Evolutionary conservation across 2,113 vertebrate species (phyloP), one percentile per base, ranked within the genome.

Genomic region (Notiomystis cincta): DNA sequence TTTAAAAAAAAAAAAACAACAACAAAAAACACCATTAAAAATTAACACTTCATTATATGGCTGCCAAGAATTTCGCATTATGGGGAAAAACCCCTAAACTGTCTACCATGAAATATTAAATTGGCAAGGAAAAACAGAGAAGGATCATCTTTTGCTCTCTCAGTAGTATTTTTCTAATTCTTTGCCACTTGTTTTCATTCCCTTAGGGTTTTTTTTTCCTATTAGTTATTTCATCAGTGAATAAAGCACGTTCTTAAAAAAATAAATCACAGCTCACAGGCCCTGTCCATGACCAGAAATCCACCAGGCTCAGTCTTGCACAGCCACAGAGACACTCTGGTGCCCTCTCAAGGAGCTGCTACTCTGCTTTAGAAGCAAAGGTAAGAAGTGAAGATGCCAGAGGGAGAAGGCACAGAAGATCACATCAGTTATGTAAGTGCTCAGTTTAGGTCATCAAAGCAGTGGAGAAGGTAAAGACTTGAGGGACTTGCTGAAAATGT

Each of bases 361-460:
- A 13, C 33, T 48, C 38, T 19, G 0, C 45, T 80, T 77, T 4
- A 57, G 86, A 72, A 87, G 35, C 19, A 84, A 81, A 84, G 72
- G 47, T 14, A 93, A 81, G 2, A 67, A 33, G 27, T 25, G 33
- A 87, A 22, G 81, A 60, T 38, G 24, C 38, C 40, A 56, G 45
- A 66, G 33, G 28, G 37, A 31, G 40, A 58, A 94, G 33, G 35
- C 76, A 65, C 13, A 76, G 70, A 62, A 7, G 3, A 67, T 2
- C 15, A 31, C 37, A 61, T 22, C 19, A 61, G 19, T 60, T 76
- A 35, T 0, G 0, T 0, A 47, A 89, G 30, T 10, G 54, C 35
- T 77, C 42, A 5, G 28, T 19, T 83, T 7, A 89, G 47, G 82
- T 66, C 58, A 90, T 6, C 24, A 15, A 60, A 73, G 65, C 5